These are phyloP conservation scores for Podilymbus podiceps DNA, from an alignment of 2,113 vertebrate genomes.

Conservation along the genomic window DNA sequence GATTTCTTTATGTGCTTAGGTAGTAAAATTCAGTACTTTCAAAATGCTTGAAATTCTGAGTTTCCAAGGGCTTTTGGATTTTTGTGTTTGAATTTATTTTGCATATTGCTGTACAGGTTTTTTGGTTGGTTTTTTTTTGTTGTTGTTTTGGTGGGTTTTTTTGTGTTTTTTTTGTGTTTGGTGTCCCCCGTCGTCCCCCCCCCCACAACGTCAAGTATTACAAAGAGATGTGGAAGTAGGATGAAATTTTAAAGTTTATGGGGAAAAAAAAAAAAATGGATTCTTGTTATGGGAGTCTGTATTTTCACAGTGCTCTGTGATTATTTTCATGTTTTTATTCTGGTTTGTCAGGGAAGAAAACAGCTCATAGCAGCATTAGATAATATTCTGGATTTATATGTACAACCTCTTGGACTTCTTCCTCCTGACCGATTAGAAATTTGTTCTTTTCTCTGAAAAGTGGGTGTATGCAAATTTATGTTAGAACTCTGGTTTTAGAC, in stretches of 20 bases:
- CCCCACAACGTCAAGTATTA: not conserved
- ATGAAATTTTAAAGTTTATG: not conserved
- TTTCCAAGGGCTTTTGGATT: not conserved
- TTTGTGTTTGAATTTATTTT: not conserved
- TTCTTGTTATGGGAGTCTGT: not conserved
- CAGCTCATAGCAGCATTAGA: not conserved
- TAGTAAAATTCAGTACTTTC: not conserved
- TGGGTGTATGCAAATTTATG: not conserved
- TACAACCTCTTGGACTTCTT: not conserved
- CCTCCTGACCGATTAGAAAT: not conserved
- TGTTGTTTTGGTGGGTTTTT: too few species aligned
- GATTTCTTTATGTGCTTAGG: not conserved
- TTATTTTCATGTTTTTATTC: not conserved
- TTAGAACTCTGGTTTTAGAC: not conserved
- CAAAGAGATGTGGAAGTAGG: not conserved
- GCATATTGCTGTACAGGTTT: not conserved
- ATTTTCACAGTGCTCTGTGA: not conserved
- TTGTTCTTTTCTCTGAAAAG: not conserved
- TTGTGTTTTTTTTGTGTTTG: too few species aligned
- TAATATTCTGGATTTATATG: not conserved
- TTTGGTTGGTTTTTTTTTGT: too few species aligned
- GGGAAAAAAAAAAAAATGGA: accelerated
- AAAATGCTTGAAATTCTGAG: not conserved
- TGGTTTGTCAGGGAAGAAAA: not conserved
- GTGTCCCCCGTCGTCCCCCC: too few species aligned